Conservation (phyloP, 2,797 vertebrate genomes). For the Manis javanica region DNA sequence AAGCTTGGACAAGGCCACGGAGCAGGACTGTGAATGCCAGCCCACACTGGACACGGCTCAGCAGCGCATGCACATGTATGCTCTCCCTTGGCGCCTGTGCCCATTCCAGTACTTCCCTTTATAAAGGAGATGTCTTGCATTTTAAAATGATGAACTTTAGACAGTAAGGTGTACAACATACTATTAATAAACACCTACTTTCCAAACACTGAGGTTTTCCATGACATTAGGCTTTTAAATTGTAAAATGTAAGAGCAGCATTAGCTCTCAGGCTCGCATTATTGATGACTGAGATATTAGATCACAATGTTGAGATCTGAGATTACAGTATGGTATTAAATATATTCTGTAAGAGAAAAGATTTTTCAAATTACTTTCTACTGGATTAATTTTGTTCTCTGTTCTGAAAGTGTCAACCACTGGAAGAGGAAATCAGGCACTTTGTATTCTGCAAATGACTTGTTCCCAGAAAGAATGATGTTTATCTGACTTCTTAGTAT, state of each 20-base stretch:
- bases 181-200: not conserved
- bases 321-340: not conserved
- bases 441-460: not conserved
- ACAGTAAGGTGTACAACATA: not conserved
- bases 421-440: not conserved
- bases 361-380: not conserved
- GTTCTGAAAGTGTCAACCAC: not conserved
- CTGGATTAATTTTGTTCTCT: not conserved
- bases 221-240: not conserved
- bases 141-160: not conserved
- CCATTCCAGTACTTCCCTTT: not conserved
- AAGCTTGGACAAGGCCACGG: constrained; percentile 37
- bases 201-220: not conserved
- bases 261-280: not conserved
- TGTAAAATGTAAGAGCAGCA: not conserved
- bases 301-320: too few relatives aligned
- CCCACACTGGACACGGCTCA: not conserved
- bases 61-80: constrained; percentile 67
- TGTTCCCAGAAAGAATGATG: not conserved
- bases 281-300: not conserved
- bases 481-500: not conserved
- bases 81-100: fast-evolving
- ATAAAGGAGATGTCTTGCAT: too few relatives aligned
- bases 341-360: not conserved
- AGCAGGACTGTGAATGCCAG: constrained; percentile 74